These are phyloP conservation scores for Collichthys lucidus DNA, from an alignment of 2,113 vertebrate species.

Conservation along the genomic window DNA sequence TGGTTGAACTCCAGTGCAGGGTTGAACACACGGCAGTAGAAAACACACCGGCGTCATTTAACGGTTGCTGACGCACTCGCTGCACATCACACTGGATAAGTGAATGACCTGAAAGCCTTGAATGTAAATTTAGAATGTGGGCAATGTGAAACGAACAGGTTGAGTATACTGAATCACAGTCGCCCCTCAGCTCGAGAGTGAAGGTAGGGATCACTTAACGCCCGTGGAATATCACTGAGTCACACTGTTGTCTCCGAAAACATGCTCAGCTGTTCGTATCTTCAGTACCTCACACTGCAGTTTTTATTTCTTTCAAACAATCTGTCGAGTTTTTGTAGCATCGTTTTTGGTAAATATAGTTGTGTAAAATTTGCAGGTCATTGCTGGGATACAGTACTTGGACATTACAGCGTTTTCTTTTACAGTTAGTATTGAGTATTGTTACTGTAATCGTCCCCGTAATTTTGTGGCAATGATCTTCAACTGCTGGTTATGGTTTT, in stretches of 20 bases:
- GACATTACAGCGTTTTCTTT: too few relatives aligned
- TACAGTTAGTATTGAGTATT: too few relatives aligned
- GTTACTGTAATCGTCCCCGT: too few relatives aligned
- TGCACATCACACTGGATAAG: background rate
- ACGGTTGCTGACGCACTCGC: background rate
- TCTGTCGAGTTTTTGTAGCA: too few relatives aligned
- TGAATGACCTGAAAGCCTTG: background rate
- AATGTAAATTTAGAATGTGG: slow-evolving; percentile 12
- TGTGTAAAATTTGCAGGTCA: too few relatives aligned
- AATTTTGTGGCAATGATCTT: too few relatives aligned
- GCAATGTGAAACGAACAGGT: slow-evolving; percentile 21
- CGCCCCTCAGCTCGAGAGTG: background rate
- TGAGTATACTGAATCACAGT: slow-evolving; percentile 14
- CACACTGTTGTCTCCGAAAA: background rate
- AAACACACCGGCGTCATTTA: background rate
- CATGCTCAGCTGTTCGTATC: background rate
- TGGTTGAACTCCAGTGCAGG: too few relatives aligned
- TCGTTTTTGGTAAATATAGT: too few relatives aligned
- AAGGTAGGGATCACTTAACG: background rate
- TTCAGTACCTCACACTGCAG: too few relatives aligned
- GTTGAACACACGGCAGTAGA: background rate
- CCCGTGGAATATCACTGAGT: background rate
- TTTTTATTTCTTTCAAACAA: too few relatives aligned
- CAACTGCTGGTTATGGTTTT: too few relatives aligned
- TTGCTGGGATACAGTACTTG: too few relatives aligned